Evolutionary conservation across 2,888 invertebrate genomes (phyloP).

Genomic region (Venustoraphidia nigricollis): DNA sequence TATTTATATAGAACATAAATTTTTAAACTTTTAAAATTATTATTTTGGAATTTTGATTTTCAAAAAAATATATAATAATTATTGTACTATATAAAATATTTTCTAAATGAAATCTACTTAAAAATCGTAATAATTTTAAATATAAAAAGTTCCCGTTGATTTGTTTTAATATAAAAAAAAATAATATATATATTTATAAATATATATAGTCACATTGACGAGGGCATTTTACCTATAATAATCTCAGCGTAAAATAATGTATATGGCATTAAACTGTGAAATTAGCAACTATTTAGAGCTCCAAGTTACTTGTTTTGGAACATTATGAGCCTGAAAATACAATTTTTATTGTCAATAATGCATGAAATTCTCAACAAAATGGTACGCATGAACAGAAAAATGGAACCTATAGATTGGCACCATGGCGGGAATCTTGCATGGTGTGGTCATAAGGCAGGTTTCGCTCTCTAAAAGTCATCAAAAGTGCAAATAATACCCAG

Average conservation of each 20-base stretch:
- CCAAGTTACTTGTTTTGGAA: constrained; percentile 33
- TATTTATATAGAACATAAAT: too few species aligned
- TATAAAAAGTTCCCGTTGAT: not conserved
- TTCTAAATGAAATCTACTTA: constrained; percentile 2
- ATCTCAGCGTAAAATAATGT: not conserved
- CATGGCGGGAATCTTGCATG: too few species aligned
- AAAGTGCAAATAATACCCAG: too few species aligned
- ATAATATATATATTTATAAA: constrained; percentile 4
- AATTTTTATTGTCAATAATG: constrained; percentile 13
- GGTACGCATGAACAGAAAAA: constrained; percentile 3
- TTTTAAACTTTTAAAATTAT: too few species aligned
- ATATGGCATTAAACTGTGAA: too few species aligned
- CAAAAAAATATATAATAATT: too few species aligned
- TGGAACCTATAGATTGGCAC: too few species aligned
- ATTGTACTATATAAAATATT: too few species aligned
- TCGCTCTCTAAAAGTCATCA: too few species aligned
- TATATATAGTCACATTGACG: not conserved
- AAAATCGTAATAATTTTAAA: constrained; percentile 1
- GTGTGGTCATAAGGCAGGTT: too few species aligned
- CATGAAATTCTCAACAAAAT: not conserved
- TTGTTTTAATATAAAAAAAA: constrained; percentile 13
- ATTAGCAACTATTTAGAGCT: constrained; percentile 44
- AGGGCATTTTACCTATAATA: not conserved
- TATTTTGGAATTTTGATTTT: too few species aligned
- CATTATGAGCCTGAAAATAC: constrained; percentile 61